Conservation (phyloP, 2,888 invertebrate species). For the Antheraea yamamai region DNA sequence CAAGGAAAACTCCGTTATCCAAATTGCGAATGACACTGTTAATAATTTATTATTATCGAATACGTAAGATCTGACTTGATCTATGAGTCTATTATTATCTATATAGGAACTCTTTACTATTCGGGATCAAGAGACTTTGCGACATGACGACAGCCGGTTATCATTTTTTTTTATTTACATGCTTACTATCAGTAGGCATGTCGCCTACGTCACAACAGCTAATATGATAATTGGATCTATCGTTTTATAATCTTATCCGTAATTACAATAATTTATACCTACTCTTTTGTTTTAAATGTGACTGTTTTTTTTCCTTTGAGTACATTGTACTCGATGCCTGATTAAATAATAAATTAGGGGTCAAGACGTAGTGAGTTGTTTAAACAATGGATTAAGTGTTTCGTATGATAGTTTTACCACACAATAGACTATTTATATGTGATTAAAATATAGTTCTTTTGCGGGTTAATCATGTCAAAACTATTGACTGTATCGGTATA, state of each 20-base stretch:
- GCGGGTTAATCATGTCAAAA: too few species aligned
- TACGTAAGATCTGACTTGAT: constrained; percentile 17
- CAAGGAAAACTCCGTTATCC: constrained; percentile 16
- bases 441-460: too few species aligned
- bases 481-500: too few species aligned
- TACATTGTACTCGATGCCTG: constrained; percentile 27
- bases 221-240: constrained; percentile 3
- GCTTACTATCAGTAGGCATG: constrained; percentile 25
- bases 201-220: constrained; percentile 33
- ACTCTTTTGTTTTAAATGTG: constrained; percentile 13
- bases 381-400: neutral
- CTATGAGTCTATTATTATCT: constrained; percentile 11
- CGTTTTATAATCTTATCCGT: constrained; percentile 14
- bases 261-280: constrained; percentile 1
- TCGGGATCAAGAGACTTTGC: neutral
- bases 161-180: constrained; percentile 5
- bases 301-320: constrained; percentile 13
- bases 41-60: neutral
- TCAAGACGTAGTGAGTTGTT: constrained; percentile 11
- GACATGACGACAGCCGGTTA: neutral
- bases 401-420: neutral
- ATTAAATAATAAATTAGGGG: constrained; percentile 23
- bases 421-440: neutral
- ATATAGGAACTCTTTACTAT: constrained; percentile 15
- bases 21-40: neutral